A percentile compares a stretch with the other conserved stretches of the same genome.
These are phyloP conservation scores for Oryzias melastigma DNA, from an alignment of 2,113 vertebrate genomes.

Conservation along the genomic window DNA sequence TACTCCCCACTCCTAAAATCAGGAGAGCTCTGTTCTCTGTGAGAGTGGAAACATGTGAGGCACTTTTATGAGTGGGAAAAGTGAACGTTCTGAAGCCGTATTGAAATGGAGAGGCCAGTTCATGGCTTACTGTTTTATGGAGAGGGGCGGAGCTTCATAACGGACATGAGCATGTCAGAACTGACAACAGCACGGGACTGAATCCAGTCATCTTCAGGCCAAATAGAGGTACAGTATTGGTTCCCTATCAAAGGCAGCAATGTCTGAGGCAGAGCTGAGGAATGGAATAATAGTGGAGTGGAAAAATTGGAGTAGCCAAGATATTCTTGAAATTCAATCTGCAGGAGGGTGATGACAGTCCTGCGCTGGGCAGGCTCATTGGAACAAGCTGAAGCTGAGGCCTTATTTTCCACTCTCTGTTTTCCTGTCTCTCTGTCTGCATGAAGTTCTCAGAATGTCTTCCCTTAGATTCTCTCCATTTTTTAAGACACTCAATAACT, in stretches of 20 bases:
- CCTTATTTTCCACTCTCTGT: conserved; percentile 66
- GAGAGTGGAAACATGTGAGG: conserved; percentile 20
- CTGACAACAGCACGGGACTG: conserved; percentile 23
- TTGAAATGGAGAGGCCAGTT: conserved; percentile 11
- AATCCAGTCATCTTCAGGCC: conserved; percentile 44
- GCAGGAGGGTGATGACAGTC: conserved; percentile 64
- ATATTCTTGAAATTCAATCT: conserved; percentile 73
- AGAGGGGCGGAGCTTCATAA: conserved; percentile 29
- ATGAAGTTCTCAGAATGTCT: conserved; percentile 54
- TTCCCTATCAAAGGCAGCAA: conserved; percentile 62
- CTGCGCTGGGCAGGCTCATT: conserved; percentile 57
- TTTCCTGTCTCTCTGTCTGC: conserved; percentile 55
- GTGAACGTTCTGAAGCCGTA: conserved; percentile 19
- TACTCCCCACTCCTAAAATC: neutral
- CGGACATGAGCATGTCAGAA: conserved; percentile 27
- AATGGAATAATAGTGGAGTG: conserved; percentile 64
- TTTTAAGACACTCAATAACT: conserved; percentile 30
- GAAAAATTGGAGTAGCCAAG: conserved; percentile 62
- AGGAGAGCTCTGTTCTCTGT: conserved; percentile 13
- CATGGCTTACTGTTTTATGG: conserved; percentile 22
- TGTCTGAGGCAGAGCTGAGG: conserved; percentile 67
- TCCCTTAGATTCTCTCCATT: conserved; percentile 13
- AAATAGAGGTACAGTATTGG: conserved; percentile 55
- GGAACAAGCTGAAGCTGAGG: conserved; percentile 62
- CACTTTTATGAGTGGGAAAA: conserved; percentile 45